phyloP scores from a whole-genome alignment of 2,797 vertebrate genomes.

The Myotis findleyi region DNA sequence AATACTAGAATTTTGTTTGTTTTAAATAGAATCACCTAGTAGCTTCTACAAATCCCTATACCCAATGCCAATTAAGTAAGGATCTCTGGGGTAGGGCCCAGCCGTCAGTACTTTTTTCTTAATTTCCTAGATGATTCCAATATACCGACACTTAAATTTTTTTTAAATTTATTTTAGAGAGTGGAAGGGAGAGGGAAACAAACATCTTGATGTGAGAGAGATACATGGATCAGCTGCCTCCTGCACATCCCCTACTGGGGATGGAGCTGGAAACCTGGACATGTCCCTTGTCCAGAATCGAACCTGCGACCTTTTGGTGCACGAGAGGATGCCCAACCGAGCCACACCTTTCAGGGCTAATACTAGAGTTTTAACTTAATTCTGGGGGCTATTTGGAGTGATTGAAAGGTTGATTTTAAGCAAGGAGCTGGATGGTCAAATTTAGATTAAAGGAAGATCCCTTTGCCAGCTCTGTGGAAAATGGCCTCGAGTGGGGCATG shows the following conservation, averaged over 20 bases:
- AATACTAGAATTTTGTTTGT: background rate
- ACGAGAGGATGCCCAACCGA: too few relatives aligned
- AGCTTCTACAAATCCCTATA: background rate
- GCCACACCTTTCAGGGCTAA: too few relatives aligned
- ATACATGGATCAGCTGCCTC: too few relatives aligned
- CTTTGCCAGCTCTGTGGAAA: background rate
- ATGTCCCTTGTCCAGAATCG: too few relatives aligned
- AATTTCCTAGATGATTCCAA: background rate
- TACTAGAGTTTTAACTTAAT: background rate
- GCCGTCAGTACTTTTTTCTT: background rate
- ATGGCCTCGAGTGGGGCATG: too few relatives aligned
- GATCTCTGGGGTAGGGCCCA: background rate
- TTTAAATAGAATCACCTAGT: background rate
- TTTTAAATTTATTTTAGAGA: too few relatives aligned
- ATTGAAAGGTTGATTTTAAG: background rate
- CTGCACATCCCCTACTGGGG: too few relatives aligned
- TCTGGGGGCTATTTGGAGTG: background rate
- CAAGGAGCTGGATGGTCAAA: background rate
- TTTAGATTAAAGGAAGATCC: background rate
- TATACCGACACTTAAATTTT: background rate
- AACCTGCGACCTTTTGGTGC: too few relatives aligned
- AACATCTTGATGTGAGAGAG: too few relatives aligned
- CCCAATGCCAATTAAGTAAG: background rate
- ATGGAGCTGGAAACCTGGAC: too few relatives aligned
- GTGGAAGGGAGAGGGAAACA: too few relatives aligned